phyloP scores from a whole-genome alignment of 2,797 vertebrate species.

The Natrix natrix region DNA sequence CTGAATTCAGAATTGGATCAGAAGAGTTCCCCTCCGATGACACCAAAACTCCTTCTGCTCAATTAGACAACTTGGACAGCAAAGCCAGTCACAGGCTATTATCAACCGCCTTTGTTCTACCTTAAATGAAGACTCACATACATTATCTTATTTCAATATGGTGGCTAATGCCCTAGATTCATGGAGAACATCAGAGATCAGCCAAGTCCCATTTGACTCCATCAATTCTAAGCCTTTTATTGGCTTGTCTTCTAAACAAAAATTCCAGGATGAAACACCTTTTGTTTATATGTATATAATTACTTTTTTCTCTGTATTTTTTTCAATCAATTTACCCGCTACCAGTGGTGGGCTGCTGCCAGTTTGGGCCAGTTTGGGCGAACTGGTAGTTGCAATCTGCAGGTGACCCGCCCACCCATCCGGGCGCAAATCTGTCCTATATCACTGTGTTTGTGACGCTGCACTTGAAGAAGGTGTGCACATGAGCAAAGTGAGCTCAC shows the following conservation, averaged over 20 bases:
- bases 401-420: too few species aligned
- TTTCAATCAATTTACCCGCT: not conserved
- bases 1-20: not conserved
- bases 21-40: not conserved
- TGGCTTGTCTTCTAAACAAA: conserved; percentile 30
- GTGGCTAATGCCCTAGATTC: conserved; percentile 38
- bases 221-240: not conserved
- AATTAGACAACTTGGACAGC: not conserved
- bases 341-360: too few species aligned
- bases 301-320: not conserved
- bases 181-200: not conserved
- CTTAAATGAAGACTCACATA: conserved; percentile 51
- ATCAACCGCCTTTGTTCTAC: conserved; percentile 49
- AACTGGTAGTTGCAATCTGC: too few species aligned
- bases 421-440: too few species aligned
- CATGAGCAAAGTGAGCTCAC: too few species aligned
- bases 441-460: too few species aligned
- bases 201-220: conserved; percentile 35
- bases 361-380: too few species aligned
- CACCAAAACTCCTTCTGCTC: not conserved
- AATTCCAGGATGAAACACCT: not conserved
- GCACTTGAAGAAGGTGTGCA: too few species aligned
- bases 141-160: conserved; percentile 22
- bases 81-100: conserved; percentile 50
- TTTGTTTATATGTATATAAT: not conserved